phyloP scores from a whole-genome alignment of 2,888 invertebrate genomes.

The Ennomos quercinarius region DNA sequence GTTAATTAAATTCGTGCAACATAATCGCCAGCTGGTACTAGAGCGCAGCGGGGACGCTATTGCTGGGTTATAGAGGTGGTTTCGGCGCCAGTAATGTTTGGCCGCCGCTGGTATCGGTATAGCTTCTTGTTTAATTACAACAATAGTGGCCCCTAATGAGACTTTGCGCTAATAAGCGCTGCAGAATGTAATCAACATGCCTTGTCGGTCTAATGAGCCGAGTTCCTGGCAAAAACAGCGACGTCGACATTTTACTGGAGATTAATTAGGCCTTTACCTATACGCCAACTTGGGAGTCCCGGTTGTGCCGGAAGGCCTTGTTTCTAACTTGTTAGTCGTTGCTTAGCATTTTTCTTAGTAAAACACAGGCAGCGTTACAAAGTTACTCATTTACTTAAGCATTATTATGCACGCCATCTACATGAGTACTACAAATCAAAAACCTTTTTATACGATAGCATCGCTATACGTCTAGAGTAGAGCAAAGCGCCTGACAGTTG shows the following conservation, averaged over 20 bases:
- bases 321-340: slow-evolving; percentile 60
- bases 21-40: slow-evolving; percentile 52
- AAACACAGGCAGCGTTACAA: slow-evolving; percentile 49
- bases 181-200: slow-evolving; percentile 85
- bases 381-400: slow-evolving; percentile 44
- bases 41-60: slow-evolving; percentile 48
- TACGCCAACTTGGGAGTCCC: slow-evolving; percentile 60
- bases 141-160: slow-evolving; percentile 85
- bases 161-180: slow-evolving; percentile 84
- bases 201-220: slow-evolving; percentile 83
- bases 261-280: slow-evolving; percentile 81
- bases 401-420: slow-evolving; percentile 37
- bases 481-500: slow-evolving; percentile 37
- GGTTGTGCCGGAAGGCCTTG: slow-evolving; percentile 62
- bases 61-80: slow-evolving; percentile 55
- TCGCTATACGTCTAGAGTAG: slow-evolving; percentile 23
- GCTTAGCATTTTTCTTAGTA: slow-evolving; percentile 64
- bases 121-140: slow-evolving; percentile 84
- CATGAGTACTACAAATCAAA: slow-evolving; percentile 44
- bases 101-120: slow-evolving; percentile 62
- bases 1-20: slow-evolving; percentile 83
- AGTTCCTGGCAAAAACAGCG: slow-evolving; percentile 82
- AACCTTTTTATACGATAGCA: slow-evolving; percentile 41
- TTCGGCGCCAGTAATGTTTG: slow-evolving; percentile 52
- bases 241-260: slow-evolving; percentile 81